A percentile compares a stretch with the other conserved stretches of the same genome.
These are phyloP conservation scores for Chlorodrepanis virens DNA, from an alignment of 2,113 vertebrate genomes.

Conservation along the genomic window DNA sequence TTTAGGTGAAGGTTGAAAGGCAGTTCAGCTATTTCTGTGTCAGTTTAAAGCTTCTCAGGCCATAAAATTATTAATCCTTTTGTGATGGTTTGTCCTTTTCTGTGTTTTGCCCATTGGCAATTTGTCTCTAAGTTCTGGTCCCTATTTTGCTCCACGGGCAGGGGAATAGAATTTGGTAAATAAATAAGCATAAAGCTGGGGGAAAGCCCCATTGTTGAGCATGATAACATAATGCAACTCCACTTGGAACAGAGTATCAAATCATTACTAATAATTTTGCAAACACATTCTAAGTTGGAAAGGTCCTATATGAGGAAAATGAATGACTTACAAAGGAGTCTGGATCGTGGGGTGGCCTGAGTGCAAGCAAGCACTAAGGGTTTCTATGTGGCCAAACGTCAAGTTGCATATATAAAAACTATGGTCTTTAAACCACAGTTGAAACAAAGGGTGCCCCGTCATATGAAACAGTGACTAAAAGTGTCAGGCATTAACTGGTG, in stretches of 20 bases:
- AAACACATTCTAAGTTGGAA: not conserved
- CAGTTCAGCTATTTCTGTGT: not conserved
- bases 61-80: not conserved
- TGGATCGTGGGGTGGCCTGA: not conserved
- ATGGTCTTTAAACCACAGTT: not conserved
- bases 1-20: not conserved
- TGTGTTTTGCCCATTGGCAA: not conserved
- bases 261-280: not conserved
- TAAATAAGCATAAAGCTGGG: not conserved
- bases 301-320: not conserved
- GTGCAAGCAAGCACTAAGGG: not conserved
- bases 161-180: not conserved
- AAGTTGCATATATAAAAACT: not conserved
- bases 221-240: not conserved
- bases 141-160: not conserved
- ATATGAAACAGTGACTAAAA: not conserved
- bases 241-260: not conserved
- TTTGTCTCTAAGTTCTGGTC: not conserved
- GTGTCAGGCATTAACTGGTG: not conserved
- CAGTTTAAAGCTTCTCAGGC: not conserved
- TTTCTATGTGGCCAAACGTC: not conserved
- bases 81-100: not conserved
- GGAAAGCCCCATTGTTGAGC: fast-evolving
- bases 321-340: not conserved
- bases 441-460: not conserved